A percentile compares a stretch with the other conserved stretches of the same genome.
Evolutionary conservation across 2,888 invertebrate genomes (phyloP).

Genomic region (Plusia festucae): DNA sequence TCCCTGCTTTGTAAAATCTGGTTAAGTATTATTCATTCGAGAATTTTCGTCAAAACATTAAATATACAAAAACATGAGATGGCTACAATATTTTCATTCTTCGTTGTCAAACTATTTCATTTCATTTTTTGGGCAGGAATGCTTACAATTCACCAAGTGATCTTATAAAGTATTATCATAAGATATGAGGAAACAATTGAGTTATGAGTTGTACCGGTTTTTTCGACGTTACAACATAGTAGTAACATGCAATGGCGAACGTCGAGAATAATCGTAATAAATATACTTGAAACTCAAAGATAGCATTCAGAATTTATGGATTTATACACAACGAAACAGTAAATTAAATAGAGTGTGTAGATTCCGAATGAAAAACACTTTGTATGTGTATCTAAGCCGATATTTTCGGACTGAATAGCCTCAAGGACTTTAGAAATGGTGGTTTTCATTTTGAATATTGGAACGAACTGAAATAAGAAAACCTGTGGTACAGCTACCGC

Average conservation of each 20-base stretch:
- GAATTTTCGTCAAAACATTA: background rate
- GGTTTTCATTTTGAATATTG: background rate
- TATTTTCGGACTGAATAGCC: slow-evolving; percentile 4
- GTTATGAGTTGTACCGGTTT: background rate
- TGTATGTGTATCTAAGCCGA: background rate
- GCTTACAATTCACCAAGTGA: background rate
- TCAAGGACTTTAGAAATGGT: background rate
- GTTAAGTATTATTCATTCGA: background rate
- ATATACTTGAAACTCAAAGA: slow-evolving; percentile 7
- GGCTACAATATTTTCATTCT: background rate
- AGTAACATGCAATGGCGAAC: background rate
- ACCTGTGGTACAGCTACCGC: background rate
- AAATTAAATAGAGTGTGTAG: slow-evolving; percentile 2
- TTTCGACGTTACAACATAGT: background rate
- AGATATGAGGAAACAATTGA: slow-evolving; percentile 1
- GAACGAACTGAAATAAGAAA: background rate
- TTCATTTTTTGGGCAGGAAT: background rate
- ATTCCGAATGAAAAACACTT: background rate
- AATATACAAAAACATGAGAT: background rate
- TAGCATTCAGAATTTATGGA: background rate
- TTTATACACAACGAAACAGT: background rate
- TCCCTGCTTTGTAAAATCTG: background rate
- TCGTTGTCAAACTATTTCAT: background rate
- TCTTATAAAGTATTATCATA: background rate
- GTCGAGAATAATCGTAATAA: slow-evolving; percentile 5